phyloP scores from a whole-genome alignment of 2,797 vertebrate genomes.

The Danio choprae region DNA sequence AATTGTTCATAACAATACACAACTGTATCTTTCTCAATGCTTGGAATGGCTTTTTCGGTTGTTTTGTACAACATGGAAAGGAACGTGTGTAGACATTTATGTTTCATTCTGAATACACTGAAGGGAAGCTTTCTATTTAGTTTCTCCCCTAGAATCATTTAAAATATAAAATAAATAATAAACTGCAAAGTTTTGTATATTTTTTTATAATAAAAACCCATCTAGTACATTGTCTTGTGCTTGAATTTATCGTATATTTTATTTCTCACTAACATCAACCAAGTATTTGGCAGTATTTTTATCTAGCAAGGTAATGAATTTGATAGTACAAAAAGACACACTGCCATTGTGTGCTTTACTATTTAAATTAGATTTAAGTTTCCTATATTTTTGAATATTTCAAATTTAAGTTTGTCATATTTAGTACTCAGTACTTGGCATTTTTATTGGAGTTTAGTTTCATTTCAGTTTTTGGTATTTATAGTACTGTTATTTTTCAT shows the following conservation, averaged over 20 bases:
- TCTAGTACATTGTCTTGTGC: slow-evolving; percentile 24
- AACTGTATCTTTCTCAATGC: background rate
- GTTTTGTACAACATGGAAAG: slow-evolving; percentile 1
- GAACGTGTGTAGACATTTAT: background rate
- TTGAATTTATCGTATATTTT: slow-evolving; percentile 31
- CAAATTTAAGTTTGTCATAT: background rate
- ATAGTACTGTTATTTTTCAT: too few species aligned
- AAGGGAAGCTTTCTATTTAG: background rate
- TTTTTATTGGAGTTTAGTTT: too few species aligned
- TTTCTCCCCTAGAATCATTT: slow-evolving; percentile 15
- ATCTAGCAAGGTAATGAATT: background rate
- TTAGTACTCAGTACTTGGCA: too few species aligned
- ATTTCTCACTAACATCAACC: background rate
- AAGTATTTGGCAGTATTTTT: background rate
- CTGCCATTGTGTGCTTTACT: too few species aligned
- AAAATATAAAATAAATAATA: slow-evolving; percentile 15
- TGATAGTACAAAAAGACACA: too few species aligned
- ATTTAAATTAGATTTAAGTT: too few species aligned
- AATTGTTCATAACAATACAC: background rate
- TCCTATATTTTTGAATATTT: background rate
- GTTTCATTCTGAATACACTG: background rate
- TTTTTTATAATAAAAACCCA: slow-evolving; percentile 70
- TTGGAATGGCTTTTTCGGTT: background rate
- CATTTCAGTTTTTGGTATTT: too few species aligned
- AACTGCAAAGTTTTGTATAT: slow-evolving; percentile 58